Percentiles rank a stretch among this genome's conserved stretches.
phyloP scores from a whole-genome alignment of 2,888 invertebrate species.

The Aporophyla nigra region DNA sequence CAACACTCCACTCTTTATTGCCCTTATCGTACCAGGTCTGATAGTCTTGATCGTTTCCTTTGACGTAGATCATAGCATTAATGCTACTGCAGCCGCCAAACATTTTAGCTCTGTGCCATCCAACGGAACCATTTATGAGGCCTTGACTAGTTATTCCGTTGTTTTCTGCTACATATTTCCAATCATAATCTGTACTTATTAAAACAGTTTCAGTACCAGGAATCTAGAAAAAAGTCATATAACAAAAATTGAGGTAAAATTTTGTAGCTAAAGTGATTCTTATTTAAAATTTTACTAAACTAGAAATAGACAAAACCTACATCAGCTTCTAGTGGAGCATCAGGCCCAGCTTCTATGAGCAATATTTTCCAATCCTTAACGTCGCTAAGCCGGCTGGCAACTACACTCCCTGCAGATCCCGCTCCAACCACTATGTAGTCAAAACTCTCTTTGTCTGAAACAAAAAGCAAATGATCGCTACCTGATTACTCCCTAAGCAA shows the following conservation, averaged over 20 bases:
- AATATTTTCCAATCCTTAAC: not conserved
- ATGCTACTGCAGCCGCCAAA: not conserved
- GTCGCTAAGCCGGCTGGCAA: slow-evolving; percentile 1
- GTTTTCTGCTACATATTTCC: not conserved
- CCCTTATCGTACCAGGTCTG: not conserved
- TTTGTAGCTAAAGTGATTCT: not conserved
- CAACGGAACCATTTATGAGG: slow-evolving; percentile 4
- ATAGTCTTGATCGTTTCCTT: not conserved
- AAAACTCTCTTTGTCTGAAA: not conserved
- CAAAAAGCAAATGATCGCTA: not conserved
- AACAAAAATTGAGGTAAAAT: not conserved
- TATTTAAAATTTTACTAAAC: not conserved
- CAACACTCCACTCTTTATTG: not conserved
- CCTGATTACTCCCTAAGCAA: no score
- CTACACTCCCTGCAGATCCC: not conserved
- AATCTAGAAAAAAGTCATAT: not conserved
- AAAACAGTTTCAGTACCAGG: not conserved
- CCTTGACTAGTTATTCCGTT: slow-evolving; percentile 9
- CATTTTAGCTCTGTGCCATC: not conserved
- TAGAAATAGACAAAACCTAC: not conserved
- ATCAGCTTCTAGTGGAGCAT: slow-evolving; percentile 3
- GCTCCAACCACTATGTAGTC: not conserved
- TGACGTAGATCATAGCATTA: slow-evolving; percentile 2
- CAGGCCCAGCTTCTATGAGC: not conserved
- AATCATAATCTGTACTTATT: not conserved